Evolutionary conservation across 2,888 invertebrate species (phyloP).

Genomic region (Temnothorax unifasciatus): DNA sequence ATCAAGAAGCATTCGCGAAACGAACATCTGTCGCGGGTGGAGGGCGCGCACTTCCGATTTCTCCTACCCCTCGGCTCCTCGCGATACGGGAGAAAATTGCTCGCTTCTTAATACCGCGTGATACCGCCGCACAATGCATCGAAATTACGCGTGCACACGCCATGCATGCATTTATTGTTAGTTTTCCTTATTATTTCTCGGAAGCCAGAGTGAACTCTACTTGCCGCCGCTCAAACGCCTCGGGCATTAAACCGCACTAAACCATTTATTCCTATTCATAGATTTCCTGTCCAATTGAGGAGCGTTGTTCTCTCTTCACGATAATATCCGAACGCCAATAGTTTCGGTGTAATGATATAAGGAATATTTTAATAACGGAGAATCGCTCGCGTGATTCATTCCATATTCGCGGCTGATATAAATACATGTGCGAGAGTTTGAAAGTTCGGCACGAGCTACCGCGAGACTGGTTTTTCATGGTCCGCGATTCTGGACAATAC

Average conservation of each 20-base stretch:
- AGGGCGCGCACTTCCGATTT: constrained; percentile 38
- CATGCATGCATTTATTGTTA: background rate
- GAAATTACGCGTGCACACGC: constrained; percentile 13
- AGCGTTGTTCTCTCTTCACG: background rate
- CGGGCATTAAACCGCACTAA: background rate
- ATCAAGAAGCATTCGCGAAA: constrained; percentile 42
- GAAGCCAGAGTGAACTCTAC: background rate
- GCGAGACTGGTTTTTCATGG: constrained; percentile 79
- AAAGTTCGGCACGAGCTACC: constrained; percentile 76
- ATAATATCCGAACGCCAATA: background rate
- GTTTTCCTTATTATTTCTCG: background rate
- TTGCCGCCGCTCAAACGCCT: background rate
- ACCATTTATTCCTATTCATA: background rate
- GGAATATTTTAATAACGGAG: background rate
- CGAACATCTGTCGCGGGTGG: constrained; percentile 46
- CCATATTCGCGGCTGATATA: constrained; percentile 25
- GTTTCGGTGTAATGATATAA: background rate
- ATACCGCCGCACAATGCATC: background rate
- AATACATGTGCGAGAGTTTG: constrained; percentile 6
- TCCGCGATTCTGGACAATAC: constrained; percentile 81
- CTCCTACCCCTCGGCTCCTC: background rate
- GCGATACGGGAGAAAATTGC: background rate
- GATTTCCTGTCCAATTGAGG: background rate
- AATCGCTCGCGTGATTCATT: constrained; percentile 6
- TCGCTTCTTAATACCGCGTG: constrained; percentile 4